Base-by-base conservation (phyloP, 2,113 vertebrate species). In the Prunella fulvescens region DNA sequence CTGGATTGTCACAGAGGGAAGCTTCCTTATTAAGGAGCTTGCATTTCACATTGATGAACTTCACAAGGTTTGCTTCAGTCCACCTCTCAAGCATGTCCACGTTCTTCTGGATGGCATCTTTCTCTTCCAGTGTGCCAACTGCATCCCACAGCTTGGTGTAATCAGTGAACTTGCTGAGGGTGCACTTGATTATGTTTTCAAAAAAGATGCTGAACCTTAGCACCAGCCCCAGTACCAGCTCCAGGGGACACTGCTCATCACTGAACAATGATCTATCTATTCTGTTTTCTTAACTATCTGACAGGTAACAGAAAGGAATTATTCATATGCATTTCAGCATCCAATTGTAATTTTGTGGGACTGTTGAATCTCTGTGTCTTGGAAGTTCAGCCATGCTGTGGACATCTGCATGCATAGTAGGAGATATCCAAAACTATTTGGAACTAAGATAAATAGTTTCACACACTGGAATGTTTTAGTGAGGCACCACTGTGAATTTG, bases 191-290 rank as follows among this genome's bases (percentile, higher is more conserved):
- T 22, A 7, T 45, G 17, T 7, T 54, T 29, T 6, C 25, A 48
- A 8, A 31, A 48, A 35, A 42, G 13, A 56, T 4, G 18, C 15
- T 42, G 25, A 47, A 42, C 17, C 39, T 44, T 33, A 47, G 17
- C n/a, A n/a, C 31, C 1, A 1, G 20, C 17, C 39, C 39, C 24
- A n/a, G 23, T 7, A 25, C 6, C 0, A 1, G 10, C 13, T 12
- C n/a, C 17, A 53, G 14, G 47, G 29, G 25, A 54, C 18, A 19
- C 10, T 29, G 14, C 22, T 61, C 1, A 0, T 42, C 9, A 16
- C 20, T 62, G 48, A 58, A 28, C 40, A 62, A 29, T 51, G 15
- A 53, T 39, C 26, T 56, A 22, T 47, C 17, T 45, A 39, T 50
- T 79, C 33, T 81, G 23, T 33, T 82, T 76, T 42, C 26, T 73